These are phyloP conservation scores for Colistium nudipinnis DNA, from an alignment of 2,113 vertebrate genomes.

Conservation along the genomic window DNA sequence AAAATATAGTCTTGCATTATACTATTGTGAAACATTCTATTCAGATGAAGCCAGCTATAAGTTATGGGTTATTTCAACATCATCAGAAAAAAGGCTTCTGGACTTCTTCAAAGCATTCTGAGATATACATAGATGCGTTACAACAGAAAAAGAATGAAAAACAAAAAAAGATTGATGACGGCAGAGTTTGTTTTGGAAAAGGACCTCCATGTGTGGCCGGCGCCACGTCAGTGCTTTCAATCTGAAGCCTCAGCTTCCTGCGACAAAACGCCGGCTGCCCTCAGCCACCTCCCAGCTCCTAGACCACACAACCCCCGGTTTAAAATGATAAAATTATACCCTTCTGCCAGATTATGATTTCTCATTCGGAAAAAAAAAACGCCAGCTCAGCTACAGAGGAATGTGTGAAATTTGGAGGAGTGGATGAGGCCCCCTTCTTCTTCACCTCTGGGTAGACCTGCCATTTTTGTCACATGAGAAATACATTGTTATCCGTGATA, in stretches of 20 bases:
- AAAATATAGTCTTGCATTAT: not conserved
- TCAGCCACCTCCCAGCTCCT: slow-evolving; percentile 1
- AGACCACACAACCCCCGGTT: not conserved
- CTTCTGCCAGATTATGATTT: slow-evolving; percentile 1
- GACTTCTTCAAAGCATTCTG: slow-evolving; percentile 8
- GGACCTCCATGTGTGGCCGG: slow-evolving; percentile 10
- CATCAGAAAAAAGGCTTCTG: not conserved
- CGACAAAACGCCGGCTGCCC: slow-evolving; percentile 47
- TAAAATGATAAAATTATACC: not conserved
- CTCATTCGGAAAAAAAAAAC: not conserved
- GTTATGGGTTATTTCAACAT: not conserved
- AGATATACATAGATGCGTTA: not conserved
- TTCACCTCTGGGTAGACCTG: not conserved
- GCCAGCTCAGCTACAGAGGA: not conserved
- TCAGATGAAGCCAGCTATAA: too few species aligned
- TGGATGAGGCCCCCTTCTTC: not conserved
- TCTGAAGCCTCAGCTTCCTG: slow-evolving; percentile 33
- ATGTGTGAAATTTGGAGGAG: not conserved
- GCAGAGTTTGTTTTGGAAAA: not conserved
- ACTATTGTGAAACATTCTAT: too few species aligned
- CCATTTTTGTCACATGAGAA: not conserved
- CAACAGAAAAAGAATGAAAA: not conserved
- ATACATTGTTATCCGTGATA: slow-evolving; percentile 10
- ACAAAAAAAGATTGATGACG: not conserved
- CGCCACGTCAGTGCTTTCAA: slow-evolving; percentile 24